Conservation (phyloP, 2,797 vertebrate genomes). For the Ciconia nigra region DNA sequence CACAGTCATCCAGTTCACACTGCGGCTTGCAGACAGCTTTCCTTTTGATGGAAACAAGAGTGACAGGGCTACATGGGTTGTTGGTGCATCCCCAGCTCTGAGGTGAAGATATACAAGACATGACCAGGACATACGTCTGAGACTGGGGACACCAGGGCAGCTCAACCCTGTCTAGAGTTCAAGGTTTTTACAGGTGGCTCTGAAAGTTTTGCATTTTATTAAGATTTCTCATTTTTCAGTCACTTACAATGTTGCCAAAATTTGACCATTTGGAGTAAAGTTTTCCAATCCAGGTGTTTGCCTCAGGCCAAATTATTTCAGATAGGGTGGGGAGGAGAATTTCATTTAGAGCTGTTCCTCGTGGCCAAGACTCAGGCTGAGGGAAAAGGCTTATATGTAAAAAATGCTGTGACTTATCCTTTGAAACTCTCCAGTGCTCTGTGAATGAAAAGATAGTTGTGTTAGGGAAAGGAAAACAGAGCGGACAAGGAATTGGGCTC, state of each 20-base stretch:
- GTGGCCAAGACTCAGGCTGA: not conserved
- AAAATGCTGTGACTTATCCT: not conserved
- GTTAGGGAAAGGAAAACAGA: not conserved
- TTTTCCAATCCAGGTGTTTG: slow-evolving; percentile 51
- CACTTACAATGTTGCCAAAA: slow-evolving; percentile 2
- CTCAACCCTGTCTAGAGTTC: not conserved
- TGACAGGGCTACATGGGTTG: not conserved
- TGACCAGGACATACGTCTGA: not conserved
- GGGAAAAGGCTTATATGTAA: not conserved
- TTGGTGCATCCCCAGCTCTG: not conserved
- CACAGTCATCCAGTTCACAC: not conserved
- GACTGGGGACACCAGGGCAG: not conserved
- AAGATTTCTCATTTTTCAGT: not conserved
- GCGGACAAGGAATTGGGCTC: not conserved
- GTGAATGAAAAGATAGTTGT: not conserved
- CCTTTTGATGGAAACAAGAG: not conserved
- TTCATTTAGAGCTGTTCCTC: not conserved
- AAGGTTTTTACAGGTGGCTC: slow-evolving; percentile 3
- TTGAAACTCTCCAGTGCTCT: not conserved
- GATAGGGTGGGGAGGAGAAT: not conserved
- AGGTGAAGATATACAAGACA: not conserved
- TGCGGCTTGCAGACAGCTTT: not conserved
- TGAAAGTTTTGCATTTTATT: not conserved
- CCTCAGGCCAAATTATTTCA: slow-evolving; percentile 11
- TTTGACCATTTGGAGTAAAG: not conserved